Evolutionary conservation across 2,797 vertebrate species (phyloP).

Genomic region (Labeo calbasu): DNA sequence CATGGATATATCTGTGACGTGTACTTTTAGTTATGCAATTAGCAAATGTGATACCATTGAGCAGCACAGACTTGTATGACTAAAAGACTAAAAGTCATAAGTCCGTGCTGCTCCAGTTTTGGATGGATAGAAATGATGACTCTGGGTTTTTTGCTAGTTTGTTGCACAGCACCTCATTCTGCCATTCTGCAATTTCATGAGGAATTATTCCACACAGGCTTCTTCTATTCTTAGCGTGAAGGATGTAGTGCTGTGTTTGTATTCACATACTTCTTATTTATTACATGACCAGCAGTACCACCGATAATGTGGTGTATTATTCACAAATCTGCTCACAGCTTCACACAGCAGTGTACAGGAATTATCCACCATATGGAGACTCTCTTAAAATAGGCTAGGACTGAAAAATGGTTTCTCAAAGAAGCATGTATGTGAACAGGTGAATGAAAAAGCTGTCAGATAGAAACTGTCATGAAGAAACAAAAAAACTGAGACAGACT

Average conservation of each 20-base stretch:
- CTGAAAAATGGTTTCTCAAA: neutral
- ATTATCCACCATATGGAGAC: conserved; percentile 5
- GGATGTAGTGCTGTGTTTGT: conserved; percentile 10
- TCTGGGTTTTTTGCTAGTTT: neutral
- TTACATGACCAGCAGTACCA: conserved; percentile 9
- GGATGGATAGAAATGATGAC: neutral
- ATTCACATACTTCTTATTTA: conserved; percentile 7
- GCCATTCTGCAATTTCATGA: neutral
- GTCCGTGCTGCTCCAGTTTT: neutral
- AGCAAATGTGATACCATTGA: neutral
- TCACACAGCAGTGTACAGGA: neutral
- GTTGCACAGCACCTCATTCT: conserved; percentile 34
- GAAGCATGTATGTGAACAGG: neutral
- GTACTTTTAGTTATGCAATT: neutral
- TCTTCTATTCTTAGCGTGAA: conserved; percentile 34
- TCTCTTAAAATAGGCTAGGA: conserved; percentile 24
- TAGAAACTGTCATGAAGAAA: no score
- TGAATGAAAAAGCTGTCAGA: neutral
- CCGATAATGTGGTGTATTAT: neutral
- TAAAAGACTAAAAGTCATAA: neutral
- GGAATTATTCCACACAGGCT: neutral
- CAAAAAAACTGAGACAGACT: no score
- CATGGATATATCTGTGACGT: neutral
- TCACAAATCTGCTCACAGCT: neutral
- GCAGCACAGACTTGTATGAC: neutral